phyloP scores from a whole-genome alignment of 2,888 invertebrate genomes.

The Lepidonotus clava region DNA sequence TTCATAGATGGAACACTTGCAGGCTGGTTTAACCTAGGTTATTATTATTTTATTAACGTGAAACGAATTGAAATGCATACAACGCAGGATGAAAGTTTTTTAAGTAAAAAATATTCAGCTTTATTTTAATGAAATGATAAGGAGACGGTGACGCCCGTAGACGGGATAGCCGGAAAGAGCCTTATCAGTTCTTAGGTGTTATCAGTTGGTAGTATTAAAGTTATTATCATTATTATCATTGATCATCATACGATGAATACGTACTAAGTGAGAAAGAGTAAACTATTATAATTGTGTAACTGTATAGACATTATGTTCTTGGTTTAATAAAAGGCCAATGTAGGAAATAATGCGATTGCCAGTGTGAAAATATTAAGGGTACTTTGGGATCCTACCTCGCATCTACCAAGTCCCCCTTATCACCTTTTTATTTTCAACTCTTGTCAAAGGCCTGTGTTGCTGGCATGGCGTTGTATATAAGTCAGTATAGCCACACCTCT shows the following conservation, averaged over 20 bases:
- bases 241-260: no score
- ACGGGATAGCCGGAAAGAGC: background rate
- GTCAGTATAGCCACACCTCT: background rate
- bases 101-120: no score
- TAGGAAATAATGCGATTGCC: background rate
- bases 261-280: background rate
- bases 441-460: background rate
- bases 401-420: background rate
- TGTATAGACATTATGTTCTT: background rate
- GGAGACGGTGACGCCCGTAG: background rate
- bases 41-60: background rate
- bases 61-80: background rate
- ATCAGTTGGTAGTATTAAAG: background rate
- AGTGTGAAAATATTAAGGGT: background rate
- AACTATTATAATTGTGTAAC: background rate
- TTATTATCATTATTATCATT: background rate
- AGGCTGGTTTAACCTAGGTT: slow-evolving; percentile 16
- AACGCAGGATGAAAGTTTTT: no score
- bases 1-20: background rate
- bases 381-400: background rate
- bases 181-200: background rate
- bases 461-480: slow-evolving; percentile 21
- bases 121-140: background rate
- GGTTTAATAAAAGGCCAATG: background rate
- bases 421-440: slow-evolving; percentile 30